Conservation (phyloP, 2,113 vertebrate species). For the Eleginops maclovinus region DNA sequence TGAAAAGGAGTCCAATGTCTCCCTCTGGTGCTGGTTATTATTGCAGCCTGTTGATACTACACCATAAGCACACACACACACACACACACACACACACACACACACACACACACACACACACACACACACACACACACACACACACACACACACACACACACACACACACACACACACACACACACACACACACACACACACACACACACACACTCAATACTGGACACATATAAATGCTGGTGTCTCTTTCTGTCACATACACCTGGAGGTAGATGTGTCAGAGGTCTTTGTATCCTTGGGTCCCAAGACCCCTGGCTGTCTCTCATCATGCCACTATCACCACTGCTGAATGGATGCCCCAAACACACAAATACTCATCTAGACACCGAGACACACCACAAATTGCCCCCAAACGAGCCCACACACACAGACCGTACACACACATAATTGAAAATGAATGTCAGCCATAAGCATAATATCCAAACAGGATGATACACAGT, state of each 20-base stretch:
- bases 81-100: constrained; percentile 10
- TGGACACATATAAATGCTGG: constrained; percentile 35
- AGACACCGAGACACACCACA: constrained; percentile 29
- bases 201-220: not conserved
- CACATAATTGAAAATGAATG: constrained; percentile 59
- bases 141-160: constrained; percentile 11
- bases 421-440: constrained; percentile 8
- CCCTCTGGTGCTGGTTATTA: constrained; percentile 78
- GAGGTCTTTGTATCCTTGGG: constrained; percentile 54
- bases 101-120: constrained; percentile 12
- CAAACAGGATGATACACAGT: constrained; percentile 38
- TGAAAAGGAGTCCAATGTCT: constrained; percentile 64
- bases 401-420: constrained; percentile 43
- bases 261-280: constrained; percentile 66
- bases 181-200: no score
- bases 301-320: constrained; percentile 48
- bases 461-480: constrained; percentile 51
- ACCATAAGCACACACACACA: constrained; percentile 7
- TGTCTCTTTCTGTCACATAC: constrained; percentile 41
- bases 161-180: not conserved
- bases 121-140: constrained; percentile 2
- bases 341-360: constrained; percentile 51
- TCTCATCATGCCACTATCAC: constrained; percentile 54
- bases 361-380: constrained; percentile 30
- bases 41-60: constrained; percentile 55